A percentile compares a stretch with the other conserved stretches of the same genome.
These are phyloP conservation scores for Ptilodon capucinus DNA, from an alignment of 2,888 invertebrate species.

Conservation along the genomic window DNA sequence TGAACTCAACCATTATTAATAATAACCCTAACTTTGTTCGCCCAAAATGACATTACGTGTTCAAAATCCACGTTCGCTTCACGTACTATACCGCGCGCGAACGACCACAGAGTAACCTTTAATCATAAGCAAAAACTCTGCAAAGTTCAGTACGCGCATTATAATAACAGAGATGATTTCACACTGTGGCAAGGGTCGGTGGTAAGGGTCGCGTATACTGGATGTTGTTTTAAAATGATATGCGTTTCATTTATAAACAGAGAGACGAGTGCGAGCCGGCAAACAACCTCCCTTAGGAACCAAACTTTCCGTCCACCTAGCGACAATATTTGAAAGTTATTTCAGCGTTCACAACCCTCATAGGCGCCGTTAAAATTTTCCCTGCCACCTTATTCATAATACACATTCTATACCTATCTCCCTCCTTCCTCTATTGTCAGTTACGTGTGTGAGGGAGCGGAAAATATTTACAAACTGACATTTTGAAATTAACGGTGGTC, in stretches of 20 bases:
- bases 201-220: conserved; percentile 46
- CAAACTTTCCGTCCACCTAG: conserved; percentile 81
- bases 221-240: conserved; percentile 69
- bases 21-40: conserved; percentile 55
- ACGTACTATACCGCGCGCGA: conserved; percentile 12
- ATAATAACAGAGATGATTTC: conserved; percentile 1
- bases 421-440: conserved; percentile 34
- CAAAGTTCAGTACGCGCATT: conserved; percentile 12
- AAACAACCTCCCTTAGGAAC: conserved; percentile 76
- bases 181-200: conserved; percentile 27
- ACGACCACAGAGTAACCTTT: conserved; percentile 27
- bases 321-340: conserved; percentile 84
- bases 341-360: conserved; percentile 82
- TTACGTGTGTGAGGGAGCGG: conserved; percentile 42
- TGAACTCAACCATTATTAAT: conserved; percentile 51
- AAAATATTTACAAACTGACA: conserved; percentile 77
- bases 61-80: conserved; percentile 37
- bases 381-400: conserved; percentile 81
- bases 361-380: conserved; percentile 83
- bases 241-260: conserved; percentile 79
- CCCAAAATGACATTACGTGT: conserved; percentile 48
- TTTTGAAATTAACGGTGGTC: conserved; percentile 80
- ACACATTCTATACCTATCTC: conserved; percentile 56
- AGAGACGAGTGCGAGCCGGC: conserved; percentile 68
- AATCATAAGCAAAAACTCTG: not conserved